Conservation (phyloP, 2,797 vertebrate species). For the Pterois miles region DNA sequence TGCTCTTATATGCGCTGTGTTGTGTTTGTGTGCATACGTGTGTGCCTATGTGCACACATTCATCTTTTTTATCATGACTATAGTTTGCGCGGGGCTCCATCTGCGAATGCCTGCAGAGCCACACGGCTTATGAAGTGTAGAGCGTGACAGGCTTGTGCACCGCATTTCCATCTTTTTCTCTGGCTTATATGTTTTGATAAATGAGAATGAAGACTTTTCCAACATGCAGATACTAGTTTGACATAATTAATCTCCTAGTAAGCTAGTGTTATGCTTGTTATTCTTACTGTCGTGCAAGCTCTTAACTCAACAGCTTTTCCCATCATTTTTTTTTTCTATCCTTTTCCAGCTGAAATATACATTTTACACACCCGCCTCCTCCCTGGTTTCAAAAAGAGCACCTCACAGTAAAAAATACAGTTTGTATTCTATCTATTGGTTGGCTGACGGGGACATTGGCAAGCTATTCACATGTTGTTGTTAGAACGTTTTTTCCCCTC, state of each 20-base stretch:
- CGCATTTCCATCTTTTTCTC: slow-evolving; percentile 34
- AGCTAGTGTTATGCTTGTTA: slow-evolving; percentile 24
- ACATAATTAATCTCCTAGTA: slow-evolving; percentile 52
- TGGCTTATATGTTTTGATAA: slow-evolving; percentile 31
- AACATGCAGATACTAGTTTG: slow-evolving; percentile 18
- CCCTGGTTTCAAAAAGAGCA: slow-evolving; percentile 49
- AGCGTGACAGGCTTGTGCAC: slow-evolving; percentile 13
- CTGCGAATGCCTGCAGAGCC: slow-evolving; percentile 30
- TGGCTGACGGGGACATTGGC: slow-evolving; percentile 36
- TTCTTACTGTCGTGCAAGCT: slow-evolving; percentile 18
- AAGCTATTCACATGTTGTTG: slow-evolving; percentile 67
- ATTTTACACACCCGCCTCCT: slow-evolving; percentile 42
- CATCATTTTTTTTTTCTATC: slow-evolving; percentile 14
- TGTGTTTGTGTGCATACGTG: slow-evolving; percentile 43
- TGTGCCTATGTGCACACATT: slow-evolving; percentile 21
- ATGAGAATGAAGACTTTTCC: slow-evolving; percentile 35
- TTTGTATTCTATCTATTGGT: slow-evolving; percentile 37
- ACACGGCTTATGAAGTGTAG: slow-evolving; percentile 16
- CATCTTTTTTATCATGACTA: slow-evolving; percentile 35
- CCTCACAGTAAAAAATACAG: slow-evolving; percentile 15
- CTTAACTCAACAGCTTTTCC: slow-evolving; percentile 12
- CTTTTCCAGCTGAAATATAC: slow-evolving; percentile 31
- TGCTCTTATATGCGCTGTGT: slow-evolving; percentile 53
- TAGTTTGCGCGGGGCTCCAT: slow-evolving; percentile 29
- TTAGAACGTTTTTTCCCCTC: slow-evolving; percentile 39